phyloP scores from a whole-genome alignment of 2,888 invertebrate species.

The Camponotus fellah region DNA sequence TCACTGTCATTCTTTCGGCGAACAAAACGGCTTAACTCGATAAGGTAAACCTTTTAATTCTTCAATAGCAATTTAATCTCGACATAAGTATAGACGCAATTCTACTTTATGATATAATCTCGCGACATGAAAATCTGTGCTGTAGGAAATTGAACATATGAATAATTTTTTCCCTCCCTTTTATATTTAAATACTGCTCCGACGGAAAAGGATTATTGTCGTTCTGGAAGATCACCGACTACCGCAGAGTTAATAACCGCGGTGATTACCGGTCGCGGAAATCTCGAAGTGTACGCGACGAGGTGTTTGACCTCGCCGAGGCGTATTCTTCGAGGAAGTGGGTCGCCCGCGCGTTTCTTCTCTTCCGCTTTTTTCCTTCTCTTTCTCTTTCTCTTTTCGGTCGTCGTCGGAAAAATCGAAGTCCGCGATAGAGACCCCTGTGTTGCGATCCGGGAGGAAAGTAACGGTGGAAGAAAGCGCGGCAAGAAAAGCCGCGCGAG shows the following conservation, averaged over 20 bases:
- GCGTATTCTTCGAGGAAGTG: constrained; percentile 40
- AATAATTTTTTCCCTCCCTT: not conserved
- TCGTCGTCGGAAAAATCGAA: constrained; percentile 33
- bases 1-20: constrained; percentile 5
- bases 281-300: constrained; percentile 45
- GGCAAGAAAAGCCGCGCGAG: constrained; percentile 4
- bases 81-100: not conserved
- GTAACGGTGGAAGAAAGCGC: constrained; percentile 8
- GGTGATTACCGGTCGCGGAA: constrained; percentile 41
- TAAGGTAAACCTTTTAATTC: not conserved
- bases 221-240: not conserved
- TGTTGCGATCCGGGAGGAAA: not conserved
- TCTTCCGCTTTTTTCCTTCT: not conserved
- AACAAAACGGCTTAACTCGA: not conserved
- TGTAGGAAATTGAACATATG: not conserved
- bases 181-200: not conserved
- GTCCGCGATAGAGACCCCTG: not conserved
- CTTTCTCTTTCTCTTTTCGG: constrained; percentile 14
- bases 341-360: constrained; percentile 33
- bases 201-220: not conserved
- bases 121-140: not conserved
- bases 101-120: not conserved
- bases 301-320: constrained; percentile 36
- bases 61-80: not conserved
- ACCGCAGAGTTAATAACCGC: constrained; percentile 42